Percentiles rank a stretch among this genome's conserved stretches.
Conservation (phyloP, 2,113 vertebrate genomes). For the Eolophus roseicapilla region DNA sequence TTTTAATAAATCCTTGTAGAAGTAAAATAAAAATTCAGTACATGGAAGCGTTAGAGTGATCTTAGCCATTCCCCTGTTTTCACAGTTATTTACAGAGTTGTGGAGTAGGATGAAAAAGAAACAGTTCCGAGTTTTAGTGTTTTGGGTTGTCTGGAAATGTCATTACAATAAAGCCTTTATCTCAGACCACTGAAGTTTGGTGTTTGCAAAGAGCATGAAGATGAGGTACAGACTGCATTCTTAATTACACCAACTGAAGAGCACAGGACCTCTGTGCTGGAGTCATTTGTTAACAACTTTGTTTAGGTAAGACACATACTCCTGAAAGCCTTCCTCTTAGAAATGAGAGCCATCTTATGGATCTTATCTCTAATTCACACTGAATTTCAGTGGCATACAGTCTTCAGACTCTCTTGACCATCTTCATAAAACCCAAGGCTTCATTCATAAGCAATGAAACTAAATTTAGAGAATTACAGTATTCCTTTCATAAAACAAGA, state of each 20-base stretch:
- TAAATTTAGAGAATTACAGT: neutral
- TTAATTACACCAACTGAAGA: neutral
- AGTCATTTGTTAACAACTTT: neutral
- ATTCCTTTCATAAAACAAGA: neutral
- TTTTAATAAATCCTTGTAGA: neutral
- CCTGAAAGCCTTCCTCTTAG: neutral
- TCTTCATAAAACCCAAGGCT: neutral
- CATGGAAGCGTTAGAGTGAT: neutral
- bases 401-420: neutral
- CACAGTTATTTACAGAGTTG: neutral
- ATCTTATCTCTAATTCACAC: neutral
- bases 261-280: neutral
- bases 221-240: neutral
- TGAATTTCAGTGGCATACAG: neutral
- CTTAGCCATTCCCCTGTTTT: neutral
- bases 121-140: neutral
- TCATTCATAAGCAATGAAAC: neutral
- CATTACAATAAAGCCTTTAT: neutral
- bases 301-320: neutral
- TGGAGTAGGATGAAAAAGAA: neutral
- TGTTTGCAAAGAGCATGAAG: neutral
- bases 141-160: neutral
- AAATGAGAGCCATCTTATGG: neutral
- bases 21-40: neutral
- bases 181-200: neutral